A percentile compares a stretch with the other conserved stretches of the same genome.
phyloP scores from a whole-genome alignment of 1,140 invertebrate genomes.

The Diachasma alloeum region DNA sequence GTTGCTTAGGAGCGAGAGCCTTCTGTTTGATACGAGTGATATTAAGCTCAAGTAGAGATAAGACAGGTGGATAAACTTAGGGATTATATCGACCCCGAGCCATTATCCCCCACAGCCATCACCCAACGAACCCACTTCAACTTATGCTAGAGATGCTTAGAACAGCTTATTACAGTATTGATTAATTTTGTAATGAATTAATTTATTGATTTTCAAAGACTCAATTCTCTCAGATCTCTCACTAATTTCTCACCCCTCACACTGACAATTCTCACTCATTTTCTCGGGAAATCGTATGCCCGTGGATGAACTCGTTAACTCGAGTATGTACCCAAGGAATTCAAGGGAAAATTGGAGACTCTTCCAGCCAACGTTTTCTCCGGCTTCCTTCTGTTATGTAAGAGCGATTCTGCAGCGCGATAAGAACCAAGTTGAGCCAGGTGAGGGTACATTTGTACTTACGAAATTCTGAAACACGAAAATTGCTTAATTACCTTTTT shows the following conservation, averaged over 20 bases:
- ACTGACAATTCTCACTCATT: slow-evolving; percentile 8
- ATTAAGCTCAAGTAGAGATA: slow-evolving; percentile 39
- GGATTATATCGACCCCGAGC: slow-evolving; percentile 18
- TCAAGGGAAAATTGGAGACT: slow-evolving; percentile 44
- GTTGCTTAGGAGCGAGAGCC: slow-evolving; percentile 24
- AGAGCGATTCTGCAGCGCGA: slow-evolving; percentile 26
- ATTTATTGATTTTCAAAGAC: background rate
- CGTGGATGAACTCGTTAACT: slow-evolving; percentile 55
- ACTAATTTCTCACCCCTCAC: slow-evolving; percentile 7
- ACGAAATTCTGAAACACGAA: background rate
- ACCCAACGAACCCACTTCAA: background rate
- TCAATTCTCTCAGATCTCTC: slow-evolving; percentile 19
- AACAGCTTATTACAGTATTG: slow-evolving; percentile 28
- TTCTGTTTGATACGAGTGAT: slow-evolving; percentile 34
- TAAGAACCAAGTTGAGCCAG: slow-evolving; percentile 43
- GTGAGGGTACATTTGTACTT: background rate
- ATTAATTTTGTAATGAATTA: slow-evolving; percentile 44
- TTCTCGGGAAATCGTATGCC: slow-evolving; percentile 20
- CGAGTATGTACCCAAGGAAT: slow-evolving; percentile 53
- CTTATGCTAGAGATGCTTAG: background rate
- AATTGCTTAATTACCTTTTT: background rate
- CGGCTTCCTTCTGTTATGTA: background rate
- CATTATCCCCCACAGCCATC: background rate
- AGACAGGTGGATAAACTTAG: slow-evolving; percentile 36
- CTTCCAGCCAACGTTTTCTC: background rate